Evolutionary conservation across 2,113 vertebrate species (phyloP).

Genomic region (Dolichallabes microphthalmus): DNA sequence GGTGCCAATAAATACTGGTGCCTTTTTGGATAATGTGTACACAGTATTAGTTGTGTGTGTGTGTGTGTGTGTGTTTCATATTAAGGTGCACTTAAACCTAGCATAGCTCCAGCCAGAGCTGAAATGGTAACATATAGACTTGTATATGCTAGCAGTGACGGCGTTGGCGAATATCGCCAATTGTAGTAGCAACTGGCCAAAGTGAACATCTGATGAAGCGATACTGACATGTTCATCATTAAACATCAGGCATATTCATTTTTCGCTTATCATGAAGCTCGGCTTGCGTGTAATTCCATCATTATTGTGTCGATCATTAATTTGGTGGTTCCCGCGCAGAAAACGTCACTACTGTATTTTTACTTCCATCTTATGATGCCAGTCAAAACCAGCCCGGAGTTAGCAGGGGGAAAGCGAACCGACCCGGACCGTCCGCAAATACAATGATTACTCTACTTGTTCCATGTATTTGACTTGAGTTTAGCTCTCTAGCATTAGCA

Average conservation of each 20-base stretch:
- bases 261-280: slow-evolving; percentile 62
- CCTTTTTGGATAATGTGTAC: neutral
- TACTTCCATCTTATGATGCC: slow-evolving; percentile 61
- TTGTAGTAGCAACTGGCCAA: neutral
- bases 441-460: neutral
- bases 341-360: slow-evolving; percentile 72
- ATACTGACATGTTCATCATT: slow-evolving; percentile 75
- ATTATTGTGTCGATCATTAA: slow-evolving; percentile 75
- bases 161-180: slow-evolving; percentile 44
- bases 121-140: neutral
- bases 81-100: neutral
- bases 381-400: slow-evolving; percentile 39
- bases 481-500: too few species aligned
- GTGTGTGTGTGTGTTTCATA: neutral
- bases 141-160: slow-evolving; percentile 19
- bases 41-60: slow-evolving; percentile 45
- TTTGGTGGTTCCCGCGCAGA: slow-evolving; percentile 64
- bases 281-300: slow-evolving; percentile 70
- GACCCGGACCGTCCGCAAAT: neutral
- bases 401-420: neutral
- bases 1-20: neutral
- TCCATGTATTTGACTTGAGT: too few species aligned
- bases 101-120: neutral
- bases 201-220: slow-evolving; percentile 62
- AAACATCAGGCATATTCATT: slow-evolving; percentile 64